Evolutionary conservation across 1,140 invertebrate genomes (phyloP).

Genomic region (Plectrocnemia conspersa): DNA sequence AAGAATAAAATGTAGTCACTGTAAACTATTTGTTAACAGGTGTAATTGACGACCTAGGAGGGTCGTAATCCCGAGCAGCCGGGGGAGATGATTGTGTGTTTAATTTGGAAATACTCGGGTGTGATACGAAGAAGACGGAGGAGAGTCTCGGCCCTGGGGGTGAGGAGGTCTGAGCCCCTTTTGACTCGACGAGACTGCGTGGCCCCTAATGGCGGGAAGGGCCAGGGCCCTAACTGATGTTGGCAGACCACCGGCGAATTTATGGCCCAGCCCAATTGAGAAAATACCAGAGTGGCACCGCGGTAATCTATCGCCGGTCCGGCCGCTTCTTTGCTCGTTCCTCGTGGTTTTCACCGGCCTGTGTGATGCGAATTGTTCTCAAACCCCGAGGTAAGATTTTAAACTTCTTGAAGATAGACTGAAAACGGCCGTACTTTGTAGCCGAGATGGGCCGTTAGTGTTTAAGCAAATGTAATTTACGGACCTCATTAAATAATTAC

Average conservation of each 20-base stretch:
- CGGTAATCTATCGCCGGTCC: conserved; percentile 23
- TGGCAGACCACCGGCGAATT: conserved; percentile 26
- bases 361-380: neutral
- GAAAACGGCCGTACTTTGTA: no score
- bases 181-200: neutral
- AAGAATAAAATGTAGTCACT: conserved; percentile 20
- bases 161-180: neutral
- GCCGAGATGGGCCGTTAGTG: no score
- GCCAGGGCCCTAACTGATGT: neutral
- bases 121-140: conserved; percentile 9
- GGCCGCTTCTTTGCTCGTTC: conserved; percentile 9
- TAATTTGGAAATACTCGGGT: conserved; percentile 27
- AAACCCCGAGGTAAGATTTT: no score
- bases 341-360: neutral
- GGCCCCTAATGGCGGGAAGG: neutral
- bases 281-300: conserved; percentile 27
- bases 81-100: conserved; percentile 15
- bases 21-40: conserved; percentile 23
- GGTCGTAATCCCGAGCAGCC: neutral
- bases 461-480: no score
- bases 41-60: conserved; percentile 27
- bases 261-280: conserved; percentile 31
- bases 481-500: no score
- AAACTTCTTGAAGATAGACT: no score
- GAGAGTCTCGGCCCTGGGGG: neutral